Evolutionary conservation across 1,140 invertebrate genomes (phyloP), one percentile per base, ranked within the genome.

Genomic region (Mamestra configurata): DNA sequence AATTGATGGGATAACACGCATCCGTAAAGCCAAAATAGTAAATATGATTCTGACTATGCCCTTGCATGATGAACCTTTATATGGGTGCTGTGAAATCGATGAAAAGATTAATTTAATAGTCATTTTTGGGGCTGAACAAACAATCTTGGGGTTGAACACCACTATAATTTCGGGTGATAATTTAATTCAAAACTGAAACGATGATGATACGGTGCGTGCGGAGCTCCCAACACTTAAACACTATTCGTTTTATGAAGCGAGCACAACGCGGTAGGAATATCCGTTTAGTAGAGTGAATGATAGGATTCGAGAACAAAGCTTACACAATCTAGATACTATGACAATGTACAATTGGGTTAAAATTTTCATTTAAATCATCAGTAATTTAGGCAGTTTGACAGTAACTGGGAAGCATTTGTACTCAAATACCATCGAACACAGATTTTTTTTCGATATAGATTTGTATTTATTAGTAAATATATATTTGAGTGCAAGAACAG

Each of bases 211-310:
- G 13, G 10, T 66, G 35, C 6, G 18, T 68, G 37, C 64, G 64
- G 40, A 59, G 37, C 18, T 24, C 59, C 24, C 5, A 77, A 46
- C 11, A 13, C 43, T 77, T 77, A 77, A 15, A 66, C 40, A 66
- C 59, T 49, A 77, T 73, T 71, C 37, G 18, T 61, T 71, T 18
- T 43, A 43, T 10, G 57, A 66, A 81, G 37, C 49, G 40, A 81
- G 75, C 80, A 81, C 80, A 81, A 78, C 80, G 49, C 76, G 22
- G 68, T 78, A 81, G 80, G 80, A 81, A 81, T 81, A 53, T 72
- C 35, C 35, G 64, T 77, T 77, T 66, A 64, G 11, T 31, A 20
- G 8, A 3, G 18, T 18, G 18, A 46, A 7, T 10, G 22, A 24
- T 24, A 18, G n/a, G 66, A 79, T 72, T 59, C 72, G n/a, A 79